Conservation (phyloP, 2,797 vertebrate genomes). For the Peromyscus nudipes region DNA sequence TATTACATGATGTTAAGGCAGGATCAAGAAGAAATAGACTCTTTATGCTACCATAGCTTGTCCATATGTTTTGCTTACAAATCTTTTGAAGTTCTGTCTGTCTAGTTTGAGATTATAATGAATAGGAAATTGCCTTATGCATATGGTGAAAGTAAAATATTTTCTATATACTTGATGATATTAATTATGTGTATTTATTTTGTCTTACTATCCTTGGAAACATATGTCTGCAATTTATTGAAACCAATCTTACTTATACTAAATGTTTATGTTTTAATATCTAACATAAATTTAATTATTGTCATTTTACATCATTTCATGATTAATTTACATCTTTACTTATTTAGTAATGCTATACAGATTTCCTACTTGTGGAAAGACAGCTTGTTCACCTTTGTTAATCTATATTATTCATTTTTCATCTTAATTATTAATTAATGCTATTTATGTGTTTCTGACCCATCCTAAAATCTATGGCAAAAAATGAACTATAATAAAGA, state of each 20-base stretch:
- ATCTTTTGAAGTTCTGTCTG: neutral
- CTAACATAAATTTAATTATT: neutral
- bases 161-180: neutral
- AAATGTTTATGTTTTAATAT: neutral
- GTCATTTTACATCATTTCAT: neutral
- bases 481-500: neutral
- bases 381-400: neutral
- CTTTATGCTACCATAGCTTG: neutral
- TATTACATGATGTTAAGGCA: neutral
- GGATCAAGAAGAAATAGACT: neutral
- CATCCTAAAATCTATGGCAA: neutral
- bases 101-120: neutral
- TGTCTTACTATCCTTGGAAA: neutral
- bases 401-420: neutral
- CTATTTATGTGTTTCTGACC: neutral
- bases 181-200: neutral
- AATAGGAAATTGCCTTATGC: neutral
- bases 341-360: neutral
- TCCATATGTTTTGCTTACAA: neutral
- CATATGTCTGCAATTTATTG: neutral
- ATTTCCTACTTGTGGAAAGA: neutral
- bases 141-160: neutral
- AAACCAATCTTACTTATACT: neutral
- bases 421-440: neutral
- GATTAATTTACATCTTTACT: neutral